Conservation (phyloP, 2,113 vertebrate species). For the Indri indri region DNA sequence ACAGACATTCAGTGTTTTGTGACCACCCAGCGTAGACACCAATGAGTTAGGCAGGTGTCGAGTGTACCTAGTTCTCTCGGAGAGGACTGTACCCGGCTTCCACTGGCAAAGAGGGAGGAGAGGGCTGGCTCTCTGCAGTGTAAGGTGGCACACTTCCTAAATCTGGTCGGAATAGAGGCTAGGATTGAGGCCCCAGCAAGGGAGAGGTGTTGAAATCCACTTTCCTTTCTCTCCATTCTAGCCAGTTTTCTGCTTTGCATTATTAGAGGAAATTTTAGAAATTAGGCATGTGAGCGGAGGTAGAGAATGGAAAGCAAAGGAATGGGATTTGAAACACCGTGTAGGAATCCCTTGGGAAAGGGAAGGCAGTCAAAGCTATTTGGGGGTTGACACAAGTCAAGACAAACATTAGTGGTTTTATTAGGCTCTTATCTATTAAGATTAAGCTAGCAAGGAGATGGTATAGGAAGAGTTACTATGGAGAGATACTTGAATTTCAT, state of each 20-base stretch:
- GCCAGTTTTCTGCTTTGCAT: not conserved
- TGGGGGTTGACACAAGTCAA: not conserved
- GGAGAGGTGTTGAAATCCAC: not conserved
- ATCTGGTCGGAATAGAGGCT: not conserved
- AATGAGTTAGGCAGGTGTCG: not conserved
- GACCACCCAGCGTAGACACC: too few relatives aligned
- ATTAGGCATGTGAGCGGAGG: not conserved
- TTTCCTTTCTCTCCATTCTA: not conserved
- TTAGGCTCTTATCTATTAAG: not conserved
- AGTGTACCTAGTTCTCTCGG: not conserved
- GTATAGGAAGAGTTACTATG: not conserved
- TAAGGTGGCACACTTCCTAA: rapidly evolving
- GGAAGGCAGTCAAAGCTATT: not conserved
- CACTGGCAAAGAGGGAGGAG: rapidly evolving
- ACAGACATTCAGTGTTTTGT: not conserved
- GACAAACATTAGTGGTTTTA: not conserved
- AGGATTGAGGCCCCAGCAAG: not conserved
- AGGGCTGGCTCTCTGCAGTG: not conserved
- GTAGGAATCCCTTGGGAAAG: not conserved
- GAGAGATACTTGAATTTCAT: not conserved
- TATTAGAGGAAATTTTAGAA: not conserved
- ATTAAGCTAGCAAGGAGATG: not conserved
- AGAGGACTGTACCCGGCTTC: not conserved
- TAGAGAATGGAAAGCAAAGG: not conserved
- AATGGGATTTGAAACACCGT: not conserved